Evolutionary conservation across 2,113 vertebrate species (phyloP).

Genomic region (Dascyllus trimaculatus): DNA sequence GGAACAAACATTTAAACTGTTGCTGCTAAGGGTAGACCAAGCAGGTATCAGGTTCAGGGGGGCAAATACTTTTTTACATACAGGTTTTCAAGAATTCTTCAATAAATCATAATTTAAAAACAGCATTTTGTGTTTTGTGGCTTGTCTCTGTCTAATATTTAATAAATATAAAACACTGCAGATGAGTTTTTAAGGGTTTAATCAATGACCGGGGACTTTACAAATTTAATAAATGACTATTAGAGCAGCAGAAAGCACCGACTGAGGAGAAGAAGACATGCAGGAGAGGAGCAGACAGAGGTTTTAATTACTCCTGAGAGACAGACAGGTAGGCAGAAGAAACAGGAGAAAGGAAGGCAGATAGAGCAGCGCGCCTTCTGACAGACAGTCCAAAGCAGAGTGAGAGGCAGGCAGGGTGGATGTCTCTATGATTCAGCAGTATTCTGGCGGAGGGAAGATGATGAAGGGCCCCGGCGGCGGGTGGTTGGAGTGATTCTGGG

Average conservation of each 20-base stretch:
- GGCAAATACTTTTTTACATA: no score
- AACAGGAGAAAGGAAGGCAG: conserved; percentile 7
- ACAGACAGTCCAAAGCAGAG: conserved; percentile 68
- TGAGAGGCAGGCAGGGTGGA: conserved; percentile 59
- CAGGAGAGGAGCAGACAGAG: neutral
- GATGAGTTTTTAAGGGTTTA: no score
- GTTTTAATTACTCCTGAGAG: conserved; percentile 38
- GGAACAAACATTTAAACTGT: no score
- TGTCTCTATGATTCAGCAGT: conserved; percentile 76
- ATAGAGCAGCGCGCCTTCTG: conserved; percentile 40
- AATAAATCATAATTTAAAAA: no score
- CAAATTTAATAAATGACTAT: neutral
- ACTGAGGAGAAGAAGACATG: neutral
- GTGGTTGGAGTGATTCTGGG: conserved; percentile 40
- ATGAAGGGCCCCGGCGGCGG: conserved; percentile 56
- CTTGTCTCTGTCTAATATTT: no score
- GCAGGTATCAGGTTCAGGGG: no score
- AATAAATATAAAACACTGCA: no score
- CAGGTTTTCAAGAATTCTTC: no score
- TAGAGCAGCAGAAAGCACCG: neutral
- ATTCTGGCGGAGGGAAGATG: conserved; percentile 62
- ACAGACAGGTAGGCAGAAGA: conserved; percentile 43
- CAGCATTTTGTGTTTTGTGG: no score
- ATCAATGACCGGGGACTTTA: no score
- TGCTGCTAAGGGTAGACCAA: no score